Evolutionary conservation across 2,113 vertebrate genomes (phyloP).

Genomic region (Ovis aries): DNA sequence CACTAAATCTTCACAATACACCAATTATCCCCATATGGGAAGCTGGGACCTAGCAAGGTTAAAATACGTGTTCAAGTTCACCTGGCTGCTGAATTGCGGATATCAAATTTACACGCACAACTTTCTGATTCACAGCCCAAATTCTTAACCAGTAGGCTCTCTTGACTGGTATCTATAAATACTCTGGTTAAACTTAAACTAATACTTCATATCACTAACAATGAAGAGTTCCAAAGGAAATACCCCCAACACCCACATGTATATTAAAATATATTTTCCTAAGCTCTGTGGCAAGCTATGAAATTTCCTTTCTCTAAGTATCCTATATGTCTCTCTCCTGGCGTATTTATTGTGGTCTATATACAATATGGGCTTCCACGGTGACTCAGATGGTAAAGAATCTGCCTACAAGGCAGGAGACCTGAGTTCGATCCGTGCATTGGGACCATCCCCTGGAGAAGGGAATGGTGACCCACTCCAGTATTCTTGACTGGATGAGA

Average conservation of each 20-base stretch:
- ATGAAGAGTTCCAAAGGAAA: background rate
- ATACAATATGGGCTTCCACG: background rate
- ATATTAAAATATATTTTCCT: background rate
- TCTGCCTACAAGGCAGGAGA: background rate
- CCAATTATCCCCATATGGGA: background rate
- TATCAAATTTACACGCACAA: background rate
- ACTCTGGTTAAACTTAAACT: background rate
- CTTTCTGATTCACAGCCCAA: background rate
- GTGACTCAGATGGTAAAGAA: background rate
- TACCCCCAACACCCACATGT: accelerated
- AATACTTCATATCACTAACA: background rate
- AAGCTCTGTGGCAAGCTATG: background rate
- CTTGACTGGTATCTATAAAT: background rate
- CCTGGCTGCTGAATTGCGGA: background rate
- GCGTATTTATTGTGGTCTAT: background rate
- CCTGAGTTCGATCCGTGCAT: background rate
- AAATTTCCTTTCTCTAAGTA: background rate
- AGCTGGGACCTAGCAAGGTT: background rate
- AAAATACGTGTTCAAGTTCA: background rate
- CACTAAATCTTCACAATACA: background rate
- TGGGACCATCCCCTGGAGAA: background rate
- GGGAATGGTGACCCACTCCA: background rate
- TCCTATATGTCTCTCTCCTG: background rate
- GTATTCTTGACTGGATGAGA: background rate
- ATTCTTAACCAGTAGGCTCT: background rate